phyloP scores from a whole-genome alignment of 2,113 vertebrate genomes.

The Rhinoptilus africanus region DNA sequence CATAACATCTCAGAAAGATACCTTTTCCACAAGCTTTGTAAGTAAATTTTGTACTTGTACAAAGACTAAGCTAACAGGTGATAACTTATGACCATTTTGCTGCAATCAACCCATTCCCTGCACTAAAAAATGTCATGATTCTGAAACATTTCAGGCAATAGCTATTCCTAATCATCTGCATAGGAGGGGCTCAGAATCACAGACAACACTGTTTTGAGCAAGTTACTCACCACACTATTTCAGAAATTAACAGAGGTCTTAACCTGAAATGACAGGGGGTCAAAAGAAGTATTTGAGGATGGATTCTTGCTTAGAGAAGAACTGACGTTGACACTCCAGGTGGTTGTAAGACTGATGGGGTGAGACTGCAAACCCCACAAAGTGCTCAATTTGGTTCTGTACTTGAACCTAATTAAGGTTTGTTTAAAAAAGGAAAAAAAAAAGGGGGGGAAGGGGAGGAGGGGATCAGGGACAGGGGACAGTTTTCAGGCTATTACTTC shows the following conservation, averaged over 20 bases:
- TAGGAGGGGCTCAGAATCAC: not conserved
- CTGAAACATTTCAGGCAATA: not conserved
- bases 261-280: not conserved
- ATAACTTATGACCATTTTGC: not conserved
- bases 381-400: not conserved
- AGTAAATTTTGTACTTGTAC: not conserved
- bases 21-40: not conserved
- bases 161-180: not conserved
- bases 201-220: not conserved
- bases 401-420: not conserved
- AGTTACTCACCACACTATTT: not conserved
- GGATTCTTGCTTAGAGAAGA: not conserved
- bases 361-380: not conserved
- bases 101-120: not conserved
- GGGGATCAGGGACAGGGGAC: too few species aligned
- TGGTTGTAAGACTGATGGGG: not conserved
- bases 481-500: not conserved
- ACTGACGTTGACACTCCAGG: not conserved
- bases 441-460: rapidly evolving
- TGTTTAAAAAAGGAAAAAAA: not conserved
- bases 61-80: not conserved
- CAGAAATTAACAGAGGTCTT: not conserved
- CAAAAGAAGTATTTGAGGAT: not conserved
- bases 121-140: not conserved
- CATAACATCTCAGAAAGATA: not conserved